phyloP scores from a whole-genome alignment of 1,140 invertebrate genomes.

The Tetramorium simillimum region DNA sequence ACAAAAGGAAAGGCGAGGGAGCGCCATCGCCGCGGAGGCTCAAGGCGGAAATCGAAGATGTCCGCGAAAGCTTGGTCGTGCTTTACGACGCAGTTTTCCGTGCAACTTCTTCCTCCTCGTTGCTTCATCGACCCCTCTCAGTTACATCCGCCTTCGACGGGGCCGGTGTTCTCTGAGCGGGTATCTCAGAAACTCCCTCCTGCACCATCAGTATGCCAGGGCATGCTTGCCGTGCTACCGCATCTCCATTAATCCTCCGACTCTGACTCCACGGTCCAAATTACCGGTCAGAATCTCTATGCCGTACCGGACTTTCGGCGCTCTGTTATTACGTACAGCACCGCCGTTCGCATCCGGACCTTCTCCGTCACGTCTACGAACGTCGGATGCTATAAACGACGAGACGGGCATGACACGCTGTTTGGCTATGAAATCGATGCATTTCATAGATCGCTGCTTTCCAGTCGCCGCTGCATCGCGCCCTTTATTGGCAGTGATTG shows the following conservation, averaged over 20 bases:
- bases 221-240: constrained; percentile 33
- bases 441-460: constrained; percentile 56
- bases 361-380: constrained; percentile 34
- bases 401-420: constrained; percentile 47
- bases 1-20: constrained; percentile 10
- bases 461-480: constrained; percentile 41
- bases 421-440: constrained; percentile 57
- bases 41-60: constrained; percentile 6
- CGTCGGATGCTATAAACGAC: constrained; percentile 56
- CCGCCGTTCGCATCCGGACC: constrained; percentile 19
- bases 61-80: neutral
- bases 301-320: constrained; percentile 34
- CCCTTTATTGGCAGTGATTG: constrained; percentile 60
- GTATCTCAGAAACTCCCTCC: neutral
- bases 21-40: neutral
- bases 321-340: constrained; percentile 51
- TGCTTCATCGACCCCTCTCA: neutral
- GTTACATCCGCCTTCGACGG: constrained; percentile 10
- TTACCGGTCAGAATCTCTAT: constrained; percentile 55
- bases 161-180: neutral
- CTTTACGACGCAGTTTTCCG: constrained; percentile 19
- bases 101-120: neutral
- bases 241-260: constrained; percentile 59
- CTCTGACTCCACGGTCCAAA: constrained; percentile 41
- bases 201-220: constrained; percentile 50